Evolutionary conservation across 1,140 invertebrate species (phyloP), one percentile per base, ranked within the genome.

Genomic region (Lamellibrachia luymesi): DNA sequence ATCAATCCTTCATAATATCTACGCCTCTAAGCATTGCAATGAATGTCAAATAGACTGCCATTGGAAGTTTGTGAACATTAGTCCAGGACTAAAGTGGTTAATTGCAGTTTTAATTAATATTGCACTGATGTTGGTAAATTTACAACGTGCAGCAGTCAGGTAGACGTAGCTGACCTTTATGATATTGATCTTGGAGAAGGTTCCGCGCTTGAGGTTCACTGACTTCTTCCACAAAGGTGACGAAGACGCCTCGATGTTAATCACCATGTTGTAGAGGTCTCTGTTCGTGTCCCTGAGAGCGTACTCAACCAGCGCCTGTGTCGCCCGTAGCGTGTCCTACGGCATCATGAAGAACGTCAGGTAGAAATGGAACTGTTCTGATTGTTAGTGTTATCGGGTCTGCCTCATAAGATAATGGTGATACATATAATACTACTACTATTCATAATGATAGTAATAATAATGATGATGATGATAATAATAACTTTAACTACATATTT

Each of bases 201-300:
- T 93, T 2, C 91, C 50, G 2, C 52, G 50, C 8, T 64, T 50
- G 27, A 92, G 92, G 52, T 92, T 8, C 0, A 92, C 51, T 2
- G 38, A 50, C 56, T 92, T 89, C 50, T 51, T 64, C 92, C 92
- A 92, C 17, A 25, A 8, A 56, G 92, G 92, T 13, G 92, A 13
- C 4, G 50, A 52, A n/a, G 92, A 51, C 8, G 52, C 50, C 92
- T 92, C 92, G 52, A 92, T 13, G 50, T 92, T 49, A 13, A 92
- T 51, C 10, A 50, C 7, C 50, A 92, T 92, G 0, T 56, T 50
- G 92, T 92, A 92, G 50, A 92, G 92, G 25, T 64, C 92, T 52
- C 92, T 7, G 92, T 92, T 92, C 10, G 92, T 38, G 52, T 92
- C 92, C 13, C 92, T 51, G 7, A 49, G 27, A 0, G 92, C 50